phyloP scores from a whole-genome alignment of 2,113 vertebrate genomes.

The Irena cyanogastra region DNA sequence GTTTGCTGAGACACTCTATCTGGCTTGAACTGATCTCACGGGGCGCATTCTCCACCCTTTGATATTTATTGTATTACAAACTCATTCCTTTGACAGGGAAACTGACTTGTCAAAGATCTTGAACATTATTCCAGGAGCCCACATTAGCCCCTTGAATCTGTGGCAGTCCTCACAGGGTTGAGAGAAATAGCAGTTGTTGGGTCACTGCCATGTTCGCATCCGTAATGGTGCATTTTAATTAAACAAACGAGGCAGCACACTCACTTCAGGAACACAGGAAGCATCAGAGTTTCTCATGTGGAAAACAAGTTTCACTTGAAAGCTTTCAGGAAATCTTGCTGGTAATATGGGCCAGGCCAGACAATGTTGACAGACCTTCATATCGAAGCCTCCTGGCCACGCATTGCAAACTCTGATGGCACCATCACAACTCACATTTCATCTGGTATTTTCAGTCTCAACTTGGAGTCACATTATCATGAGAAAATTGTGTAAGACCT shows the following conservation, averaged over 20 bases:
- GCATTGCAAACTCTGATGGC: neutral
- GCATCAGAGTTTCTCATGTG: neutral
- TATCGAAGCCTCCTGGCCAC: neutral
- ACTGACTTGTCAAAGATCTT: neutral
- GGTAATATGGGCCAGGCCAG: neutral
- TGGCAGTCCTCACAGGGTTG: rapidly evolving
- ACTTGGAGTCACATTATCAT: neutral
- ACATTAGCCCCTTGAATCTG: neutral
- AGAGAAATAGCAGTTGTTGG: neutral
- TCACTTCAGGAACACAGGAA: constrained; percentile 9
- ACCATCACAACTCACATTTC: neutral
- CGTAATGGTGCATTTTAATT: neutral
- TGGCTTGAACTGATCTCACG: neutral
- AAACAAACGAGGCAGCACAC: neutral
- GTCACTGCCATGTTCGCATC: neutral
- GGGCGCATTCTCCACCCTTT: neutral
- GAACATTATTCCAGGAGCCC: neutral
- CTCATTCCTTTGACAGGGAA: neutral
- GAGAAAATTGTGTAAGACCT: neutral
- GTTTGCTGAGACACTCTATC: neutral
- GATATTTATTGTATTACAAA: neutral
- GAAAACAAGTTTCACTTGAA: constrained; percentile 20
- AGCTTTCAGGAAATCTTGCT: neutral
- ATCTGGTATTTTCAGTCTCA: neutral
- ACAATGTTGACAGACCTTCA: neutral